A percentile compares a stretch with the other conserved stretches of the same genome.
Conservation (phyloP, 1,140 invertebrate species). For the Pseudomyrmex concolor region DNA sequence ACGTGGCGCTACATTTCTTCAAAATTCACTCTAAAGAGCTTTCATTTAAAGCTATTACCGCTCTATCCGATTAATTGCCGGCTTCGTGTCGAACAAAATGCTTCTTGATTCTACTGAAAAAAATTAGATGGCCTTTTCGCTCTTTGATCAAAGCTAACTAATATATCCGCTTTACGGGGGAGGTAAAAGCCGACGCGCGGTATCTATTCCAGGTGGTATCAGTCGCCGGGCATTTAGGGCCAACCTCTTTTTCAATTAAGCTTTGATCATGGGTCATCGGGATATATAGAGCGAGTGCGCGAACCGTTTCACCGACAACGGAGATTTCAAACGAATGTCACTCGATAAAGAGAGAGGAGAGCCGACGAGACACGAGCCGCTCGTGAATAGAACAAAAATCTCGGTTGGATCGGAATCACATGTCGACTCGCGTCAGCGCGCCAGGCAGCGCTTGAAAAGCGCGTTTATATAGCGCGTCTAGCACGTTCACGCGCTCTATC, state of each 20-base stretch:
- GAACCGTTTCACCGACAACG: slow-evolving; percentile 56
- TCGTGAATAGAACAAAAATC: slow-evolving; percentile 53
- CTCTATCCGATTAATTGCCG: slow-evolving; percentile 11
- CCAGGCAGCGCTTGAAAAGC: slow-evolving; percentile 9
- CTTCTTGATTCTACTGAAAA: slow-evolving; percentile 30
- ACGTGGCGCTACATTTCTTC: not conserved
- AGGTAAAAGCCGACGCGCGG: slow-evolving; percentile 53
- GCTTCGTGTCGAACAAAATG: slow-evolving; percentile 25
- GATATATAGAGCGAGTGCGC: slow-evolving; percentile 67
- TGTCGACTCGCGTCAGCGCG: slow-evolving; percentile 27
- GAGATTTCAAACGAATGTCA: slow-evolving; percentile 59
- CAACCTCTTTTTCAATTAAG: slow-evolving; percentile 79
- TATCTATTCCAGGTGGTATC: slow-evolving; percentile 71
- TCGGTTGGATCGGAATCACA: slow-evolving; percentile 58
- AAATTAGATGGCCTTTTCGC: slow-evolving; percentile 24
- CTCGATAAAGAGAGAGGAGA: slow-evolving; percentile 34
- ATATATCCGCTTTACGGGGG: slow-evolving; percentile 42
- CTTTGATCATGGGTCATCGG: slow-evolving; percentile 75
- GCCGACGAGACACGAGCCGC: not conserved
- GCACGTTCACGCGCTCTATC: not conserved
- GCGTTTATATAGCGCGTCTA: not conserved
- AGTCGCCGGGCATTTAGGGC: slow-evolving; percentile 61
- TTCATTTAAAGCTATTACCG: not conserved
- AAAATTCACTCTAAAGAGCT: not conserved
- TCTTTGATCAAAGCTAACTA: slow-evolving; percentile 53